phyloP scores from a whole-genome alignment of 2,113 vertebrate species.

The Podilymbus podiceps region DNA sequence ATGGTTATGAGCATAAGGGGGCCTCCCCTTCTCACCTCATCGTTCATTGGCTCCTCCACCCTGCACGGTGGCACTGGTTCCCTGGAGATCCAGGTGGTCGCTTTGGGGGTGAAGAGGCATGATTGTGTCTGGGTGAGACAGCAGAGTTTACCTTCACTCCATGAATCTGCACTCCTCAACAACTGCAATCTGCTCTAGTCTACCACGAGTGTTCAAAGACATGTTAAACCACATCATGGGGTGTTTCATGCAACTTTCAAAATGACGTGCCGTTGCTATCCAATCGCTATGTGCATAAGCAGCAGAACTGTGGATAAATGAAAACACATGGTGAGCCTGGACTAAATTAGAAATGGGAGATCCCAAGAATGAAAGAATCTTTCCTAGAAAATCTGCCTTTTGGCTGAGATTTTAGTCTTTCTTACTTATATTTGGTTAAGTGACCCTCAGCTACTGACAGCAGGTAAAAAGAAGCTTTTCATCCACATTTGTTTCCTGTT shows the following conservation, averaged over 20 bases:
- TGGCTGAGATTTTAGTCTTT: background rate
- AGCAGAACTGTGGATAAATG: background rate
- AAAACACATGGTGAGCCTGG: background rate
- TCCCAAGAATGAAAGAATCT: background rate
- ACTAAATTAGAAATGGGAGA: background rate
- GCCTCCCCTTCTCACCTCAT: background rate
- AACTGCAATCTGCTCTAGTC: background rate
- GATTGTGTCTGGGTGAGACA: background rate
- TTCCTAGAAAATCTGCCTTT: fast-evolving
- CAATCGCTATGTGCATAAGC: background rate
- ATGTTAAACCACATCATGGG: fast-evolving
- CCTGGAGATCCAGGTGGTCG: background rate
- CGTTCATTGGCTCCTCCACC: background rate
- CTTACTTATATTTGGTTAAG: background rate
- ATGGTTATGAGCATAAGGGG: background rate
- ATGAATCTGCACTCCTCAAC: background rate
- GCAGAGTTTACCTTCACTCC: background rate
- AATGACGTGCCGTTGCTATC: background rate
- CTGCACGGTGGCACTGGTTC: background rate
- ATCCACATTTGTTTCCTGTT: background rate
- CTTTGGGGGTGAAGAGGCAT: background rate
- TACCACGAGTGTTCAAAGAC: fast-evolving
- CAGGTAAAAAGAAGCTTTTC: background rate
- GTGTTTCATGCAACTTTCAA: background rate
- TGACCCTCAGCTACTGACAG: background rate